Base-by-base conservation (phyloP, 2,888 invertebrate genomes). In the Terebella lapidaria region DNA sequence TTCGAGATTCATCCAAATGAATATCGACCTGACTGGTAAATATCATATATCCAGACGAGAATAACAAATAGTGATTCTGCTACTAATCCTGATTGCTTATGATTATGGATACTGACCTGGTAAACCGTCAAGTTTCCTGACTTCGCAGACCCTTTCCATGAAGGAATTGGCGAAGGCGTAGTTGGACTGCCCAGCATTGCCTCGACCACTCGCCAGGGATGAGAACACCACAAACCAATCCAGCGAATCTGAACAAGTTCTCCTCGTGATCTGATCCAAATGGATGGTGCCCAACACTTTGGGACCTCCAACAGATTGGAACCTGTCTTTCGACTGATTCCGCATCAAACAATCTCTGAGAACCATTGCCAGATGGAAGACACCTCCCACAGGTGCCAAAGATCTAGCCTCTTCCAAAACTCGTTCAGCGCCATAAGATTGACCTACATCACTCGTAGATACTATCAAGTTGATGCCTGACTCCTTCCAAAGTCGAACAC, bases 271-370 rank as follows among this genome's bases (percentile, higher is more conserved):
- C 5, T 26, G 24, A 20, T 53, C 53, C 15, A 53, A 10, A 27
- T 53, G 85, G 71, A 87, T 86, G 1, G 92, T 92, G 22, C 88
- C 90, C 10, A 83, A 67, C 4, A 92, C 86, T 83, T 95, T 95
- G 0, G 94, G 92, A 69, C 84, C 83, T 65, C 18, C 24, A 15
- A 56, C 49, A 4, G 4, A 3, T 3, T 5, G 24, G 25, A 56
- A 56, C 25, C n/a, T 25, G 3, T 51, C 56, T 10, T 4, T 5
- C 18, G 56, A 52, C 27, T 52, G 49, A 26, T 52, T 51, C 4
- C 26, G 10, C 20, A 56, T 10, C 22, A 22, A 20, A n/a, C n/a
- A n/a, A n/a, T n/a, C n/a, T n/a, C n/a, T n/a, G n/a, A n/a, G n/a
- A n/a, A n/a, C n/a, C n/a, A n/a, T n/a, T n/a, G n/a, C n/a, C n/a